These are phyloP conservation scores for Hippopotamyrus pictus DNA, from an alignment of 2,797 vertebrate genomes.

Conservation along the genomic window DNA sequence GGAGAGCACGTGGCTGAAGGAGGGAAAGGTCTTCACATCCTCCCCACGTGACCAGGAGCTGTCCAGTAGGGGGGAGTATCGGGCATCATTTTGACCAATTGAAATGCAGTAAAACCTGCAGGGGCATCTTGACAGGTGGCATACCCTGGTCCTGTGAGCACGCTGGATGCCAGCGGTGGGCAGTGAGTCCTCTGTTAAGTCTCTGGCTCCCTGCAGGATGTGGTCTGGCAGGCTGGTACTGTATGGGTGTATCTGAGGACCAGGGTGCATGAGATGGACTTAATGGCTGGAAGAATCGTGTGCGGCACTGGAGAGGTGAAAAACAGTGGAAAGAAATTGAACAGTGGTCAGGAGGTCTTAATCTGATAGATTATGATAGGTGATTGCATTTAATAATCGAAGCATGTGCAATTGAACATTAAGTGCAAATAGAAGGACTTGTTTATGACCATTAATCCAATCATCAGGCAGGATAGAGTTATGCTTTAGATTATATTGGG, in stretches of 20 bases:
- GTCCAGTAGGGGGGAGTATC: not conserved
- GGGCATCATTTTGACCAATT: not conserved
- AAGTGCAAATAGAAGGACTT: not conserved
- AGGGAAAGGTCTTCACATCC: not conserved
- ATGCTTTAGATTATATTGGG: not conserved
- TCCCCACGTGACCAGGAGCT: not conserved
- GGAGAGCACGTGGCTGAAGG: not conserved
- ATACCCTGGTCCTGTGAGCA: not conserved
- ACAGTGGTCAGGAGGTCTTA: not conserved
- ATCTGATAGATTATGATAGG: not conserved
- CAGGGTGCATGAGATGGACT: not conserved
- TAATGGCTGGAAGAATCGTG: not conserved
- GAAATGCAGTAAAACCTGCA: not conserved
- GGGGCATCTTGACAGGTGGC: not conserved
- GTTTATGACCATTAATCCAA: not conserved
- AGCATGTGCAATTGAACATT: not conserved
- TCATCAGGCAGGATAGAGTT: not conserved
- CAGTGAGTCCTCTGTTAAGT: not conserved
- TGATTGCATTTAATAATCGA: not conserved
- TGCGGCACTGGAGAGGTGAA: not conserved
- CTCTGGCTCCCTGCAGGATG: not conserved
- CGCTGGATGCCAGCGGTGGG: not conserved
- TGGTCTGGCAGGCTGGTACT: not conserved
- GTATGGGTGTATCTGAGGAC: not conserved
- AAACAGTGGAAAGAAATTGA: not conserved